A percentile compares a stretch with the other conserved stretches of the same genome.
These are phyloP conservation scores for Protodeltote pygarga DNA, from an alignment of 2,888 invertebrate genomes.

Conservation along the genomic window DNA sequence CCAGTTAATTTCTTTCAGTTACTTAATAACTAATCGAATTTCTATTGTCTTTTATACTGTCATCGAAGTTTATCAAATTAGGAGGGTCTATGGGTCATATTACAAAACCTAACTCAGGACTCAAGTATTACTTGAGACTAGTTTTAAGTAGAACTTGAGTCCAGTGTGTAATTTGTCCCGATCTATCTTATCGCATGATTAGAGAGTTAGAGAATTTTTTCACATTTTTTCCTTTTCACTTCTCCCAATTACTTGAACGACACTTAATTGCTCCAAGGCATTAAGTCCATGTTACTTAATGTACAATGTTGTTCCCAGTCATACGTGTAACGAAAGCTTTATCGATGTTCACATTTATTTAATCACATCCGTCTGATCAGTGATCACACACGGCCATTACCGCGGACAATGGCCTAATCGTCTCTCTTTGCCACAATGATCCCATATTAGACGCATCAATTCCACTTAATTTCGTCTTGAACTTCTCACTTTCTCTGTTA, in stretches of 20 bases:
- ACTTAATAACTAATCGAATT: too few species aligned
- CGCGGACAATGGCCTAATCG: constrained; percentile 55
- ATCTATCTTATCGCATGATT: too few species aligned
- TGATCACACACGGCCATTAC: constrained; percentile 36
- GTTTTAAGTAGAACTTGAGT: too few species aligned
- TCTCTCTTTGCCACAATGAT: constrained; percentile 50
- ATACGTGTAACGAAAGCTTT: constrained; percentile 30
- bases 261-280: neutral
- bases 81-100: too few species aligned
- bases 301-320: constrained; percentile 1
- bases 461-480: constrained; percentile 62
- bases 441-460: constrained; percentile 64
- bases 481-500: constrained; percentile 57
- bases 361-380: constrained; percentile 35
- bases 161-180: too few species aligned
- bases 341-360: constrained; percentile 38
- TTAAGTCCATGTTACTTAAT: neutral
- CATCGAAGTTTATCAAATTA: too few species aligned
- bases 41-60: too few species aligned
- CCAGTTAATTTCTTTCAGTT: too few species aligned
- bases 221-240: neutral
- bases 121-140: too few species aligned
- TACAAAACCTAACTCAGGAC: too few species aligned
- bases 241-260: neutral
- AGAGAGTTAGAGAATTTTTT: too few species aligned